Base-by-base conservation (phyloP, 2,888 invertebrate genomes). In the Hydriomena furcata region DNA sequence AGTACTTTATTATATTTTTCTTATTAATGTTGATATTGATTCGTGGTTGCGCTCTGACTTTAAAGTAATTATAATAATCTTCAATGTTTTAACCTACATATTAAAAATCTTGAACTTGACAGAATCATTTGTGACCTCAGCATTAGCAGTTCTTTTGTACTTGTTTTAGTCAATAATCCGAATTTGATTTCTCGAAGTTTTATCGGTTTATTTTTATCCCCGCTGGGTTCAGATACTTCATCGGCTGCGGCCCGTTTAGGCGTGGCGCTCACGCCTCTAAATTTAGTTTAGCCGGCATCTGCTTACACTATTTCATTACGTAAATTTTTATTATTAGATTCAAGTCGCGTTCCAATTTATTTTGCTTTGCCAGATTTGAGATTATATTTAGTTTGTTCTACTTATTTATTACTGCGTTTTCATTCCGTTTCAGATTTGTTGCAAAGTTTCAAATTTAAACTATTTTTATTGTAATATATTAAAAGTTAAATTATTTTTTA, bases 281-380 rank as follows among this genome's bases (percentile, higher is more conserved):
- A 81, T 83, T 82, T 84, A 85, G 62, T 20, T n/a, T n/a, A 48
- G 24, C 50, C 60, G 70, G 72, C 60, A 55, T 73, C 68, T 58
- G 66, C 70, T 79, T 74, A 68, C 74, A 52, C 64, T 63, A 55
- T 66, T 68, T 60, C 58, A 69, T 83, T 82, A 78, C 80, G 78
- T 78, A 68, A 77, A 73, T 31, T 41, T 35, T 64, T 76, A 69
- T 68, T 77, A 76, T 76, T 84, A 85, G 79, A 74, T 58, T 30
- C 50, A 38, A 50, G 49, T 47, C 50, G 56, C 58, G 71, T 54
- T 68, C 66, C 54, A 58, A 66, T 77, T 78, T 73, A 63, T 63
- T 57, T 44, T 25, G 35, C 48, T 52, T 46, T 47, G 44, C 46
- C 46, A 54, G 53, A 38, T 43, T 55, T 62, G 46, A 49, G 45